Percentiles rank a stretch among this genome's conserved stretches.
phyloP scores from a whole-genome alignment of 1,140 invertebrate genomes.

The Sycobia sp. region DNA sequence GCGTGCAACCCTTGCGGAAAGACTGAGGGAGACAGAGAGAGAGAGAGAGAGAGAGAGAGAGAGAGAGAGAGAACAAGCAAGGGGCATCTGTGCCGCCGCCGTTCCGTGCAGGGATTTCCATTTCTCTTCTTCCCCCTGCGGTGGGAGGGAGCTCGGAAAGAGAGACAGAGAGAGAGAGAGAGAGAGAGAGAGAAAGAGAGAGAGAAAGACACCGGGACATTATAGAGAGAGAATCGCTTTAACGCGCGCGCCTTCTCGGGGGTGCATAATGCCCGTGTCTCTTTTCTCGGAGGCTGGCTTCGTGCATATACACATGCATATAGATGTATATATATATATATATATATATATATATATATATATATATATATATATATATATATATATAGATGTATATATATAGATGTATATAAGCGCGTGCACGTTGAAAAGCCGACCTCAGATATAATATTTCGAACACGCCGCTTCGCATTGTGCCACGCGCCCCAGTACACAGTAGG shows the following conservation, averaged over 20 bases:
- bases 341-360: conserved; percentile 28
- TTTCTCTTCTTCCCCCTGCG: conserved; percentile 34
- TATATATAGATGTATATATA: no score
- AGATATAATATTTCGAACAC: conserved; percentile 47
- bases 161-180: conserved; percentile 28
- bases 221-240: conserved; percentile 54
- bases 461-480: conserved; percentile 46
- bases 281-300: conserved; percentile 15
- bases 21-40: conserved; percentile 34
- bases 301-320: no score
- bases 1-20: conserved; percentile 48
- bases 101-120: conserved; percentile 48
- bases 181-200: no score
- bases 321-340: no score
- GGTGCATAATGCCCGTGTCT: conserved; percentile 34
- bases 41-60: conserved; percentile 10
- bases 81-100: conserved; percentile 43
- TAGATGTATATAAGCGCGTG: no score
- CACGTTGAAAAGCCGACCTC: conserved; percentile 46
- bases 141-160: conserved; percentile 31
- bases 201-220: no score
- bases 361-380: neutral
- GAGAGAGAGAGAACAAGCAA: neutral
- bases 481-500: conserved; percentile 38
- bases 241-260: conserved; percentile 51